A percentile compares a stretch with the other conserved stretches of the same genome.
These are phyloP conservation scores for Lasioglossum pauxillum DNA, from an alignment of 2,888 invertebrate species.

Conservation along the genomic window DNA sequence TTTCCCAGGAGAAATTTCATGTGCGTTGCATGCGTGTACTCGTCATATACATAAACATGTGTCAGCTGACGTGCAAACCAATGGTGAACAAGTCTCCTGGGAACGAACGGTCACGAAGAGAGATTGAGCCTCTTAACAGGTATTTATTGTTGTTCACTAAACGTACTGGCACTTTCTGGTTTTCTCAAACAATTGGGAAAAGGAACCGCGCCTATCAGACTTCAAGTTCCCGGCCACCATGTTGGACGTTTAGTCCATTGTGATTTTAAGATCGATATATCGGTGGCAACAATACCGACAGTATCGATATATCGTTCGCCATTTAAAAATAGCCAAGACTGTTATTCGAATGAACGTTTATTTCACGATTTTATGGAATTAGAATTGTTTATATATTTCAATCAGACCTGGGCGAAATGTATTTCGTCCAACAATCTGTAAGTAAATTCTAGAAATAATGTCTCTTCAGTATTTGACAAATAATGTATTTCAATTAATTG, in stretches of 20 bases:
- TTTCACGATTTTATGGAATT: not conserved
- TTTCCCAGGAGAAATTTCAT: constrained; percentile 41
- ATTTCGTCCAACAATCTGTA: no score
- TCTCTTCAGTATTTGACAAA: no score
- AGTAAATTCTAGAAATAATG: no score
- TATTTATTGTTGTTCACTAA: constrained; percentile 32
- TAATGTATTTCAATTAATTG: no score
- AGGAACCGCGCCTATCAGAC: constrained; percentile 71
- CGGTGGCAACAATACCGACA: constrained; percentile 35
- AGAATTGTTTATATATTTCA: not conserved
- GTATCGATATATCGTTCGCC: constrained; percentile 54
- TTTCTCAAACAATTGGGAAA: constrained; percentile 44
- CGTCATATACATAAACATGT: constrained; percentile 66
- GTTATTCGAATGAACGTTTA: not conserved
- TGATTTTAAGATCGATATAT: constrained; percentile 63
- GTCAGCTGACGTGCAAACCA: constrained; percentile 65
- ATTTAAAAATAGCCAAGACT: constrained; percentile 33
- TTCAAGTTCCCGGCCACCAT: constrained; percentile 66
- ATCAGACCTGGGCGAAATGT: no score
- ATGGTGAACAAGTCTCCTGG: constrained; percentile 13
- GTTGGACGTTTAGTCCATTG: constrained; percentile 62
- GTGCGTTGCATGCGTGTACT: constrained; percentile 50
- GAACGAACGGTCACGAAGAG: not conserved
- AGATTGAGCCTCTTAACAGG: constrained; percentile 8
- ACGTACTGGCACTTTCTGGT: constrained; percentile 31